Evolutionary conservation across 2,888 invertebrate species (phyloP).

Genomic region (Acutogordius australiensis): DNA sequence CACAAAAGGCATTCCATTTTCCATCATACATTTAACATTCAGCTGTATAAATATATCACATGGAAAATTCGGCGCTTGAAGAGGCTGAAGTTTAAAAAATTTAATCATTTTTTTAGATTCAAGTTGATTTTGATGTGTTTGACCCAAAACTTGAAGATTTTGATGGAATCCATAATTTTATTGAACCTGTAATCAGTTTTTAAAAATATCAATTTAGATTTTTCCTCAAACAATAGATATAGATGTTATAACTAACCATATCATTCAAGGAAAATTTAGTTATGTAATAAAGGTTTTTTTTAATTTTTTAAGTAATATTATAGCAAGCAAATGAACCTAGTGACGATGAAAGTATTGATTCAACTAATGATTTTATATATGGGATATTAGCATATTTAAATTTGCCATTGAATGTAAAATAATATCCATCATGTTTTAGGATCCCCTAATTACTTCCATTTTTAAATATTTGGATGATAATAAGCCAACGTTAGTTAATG

Average conservation of each 20-base stretch:
- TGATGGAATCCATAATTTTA: not conserved
- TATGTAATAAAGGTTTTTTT: not conserved
- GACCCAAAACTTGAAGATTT: not conserved
- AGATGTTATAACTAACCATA: not conserved
- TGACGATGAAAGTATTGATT: not conserved
- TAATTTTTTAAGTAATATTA: not conserved
- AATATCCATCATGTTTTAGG: too few relatives aligned
- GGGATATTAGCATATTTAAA: too few relatives aligned
- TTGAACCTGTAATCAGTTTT: not conserved
- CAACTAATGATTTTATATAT: too few relatives aligned
- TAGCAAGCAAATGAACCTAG: not conserved
- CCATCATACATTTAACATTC: too few relatives aligned
- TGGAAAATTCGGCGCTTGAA: too few relatives aligned
- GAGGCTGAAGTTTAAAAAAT: too few relatives aligned
- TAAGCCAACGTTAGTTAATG: not conserved
- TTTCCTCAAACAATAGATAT: not conserved
- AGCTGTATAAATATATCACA: too few relatives aligned
- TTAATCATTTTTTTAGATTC: too few relatives aligned
- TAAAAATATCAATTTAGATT: not conserved
- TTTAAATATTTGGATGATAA: too few relatives aligned
- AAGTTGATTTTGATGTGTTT: not conserved
- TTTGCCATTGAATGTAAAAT: too few relatives aligned
- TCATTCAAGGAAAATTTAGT: not conserved
- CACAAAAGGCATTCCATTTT: not conserved
- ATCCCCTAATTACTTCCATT: too few relatives aligned